Evolutionary conservation across 2,113 vertebrate species (phyloP).

Genomic region (Tamias sibiricus): DNA sequence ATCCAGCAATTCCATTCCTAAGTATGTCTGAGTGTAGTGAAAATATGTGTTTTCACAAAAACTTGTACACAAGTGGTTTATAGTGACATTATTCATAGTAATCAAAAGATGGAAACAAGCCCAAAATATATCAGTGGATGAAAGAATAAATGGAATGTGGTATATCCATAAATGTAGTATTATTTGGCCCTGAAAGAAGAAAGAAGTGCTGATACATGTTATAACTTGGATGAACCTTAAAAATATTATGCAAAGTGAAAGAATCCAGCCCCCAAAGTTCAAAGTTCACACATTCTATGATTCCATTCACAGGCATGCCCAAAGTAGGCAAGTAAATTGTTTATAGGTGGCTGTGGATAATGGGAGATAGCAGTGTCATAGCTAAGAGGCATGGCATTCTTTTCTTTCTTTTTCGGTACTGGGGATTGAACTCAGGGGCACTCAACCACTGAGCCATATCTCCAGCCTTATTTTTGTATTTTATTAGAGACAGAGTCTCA

Average conservation of each 20-base stretch:
- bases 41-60: background rate
- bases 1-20: background rate
- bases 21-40: background rate
- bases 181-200: constrained; percentile 2
- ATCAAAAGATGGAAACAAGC: background rate
- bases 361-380: background rate
- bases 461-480: too few species aligned
- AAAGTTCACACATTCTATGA: background rate
- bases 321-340: background rate
- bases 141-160: background rate
- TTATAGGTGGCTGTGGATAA: background rate
- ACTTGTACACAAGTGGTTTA: background rate
- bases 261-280: background rate
- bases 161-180: background rate
- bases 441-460: too few species aligned
- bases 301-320: background rate
- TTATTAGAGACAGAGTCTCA: too few species aligned
- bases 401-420: background rate
- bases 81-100: background rate
- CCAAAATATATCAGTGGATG: background rate
- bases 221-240: background rate
- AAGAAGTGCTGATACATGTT: background rate
- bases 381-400: background rate
- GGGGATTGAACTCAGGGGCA: too few species aligned
- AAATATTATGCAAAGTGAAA: constrained; percentile 43